A percentile compares a stretch with the other conserved stretches of the same genome.
These are phyloP conservation scores for Villa cingulata DNA, from an alignment of 2,888 invertebrate species.

Conservation along the genomic window DNA sequence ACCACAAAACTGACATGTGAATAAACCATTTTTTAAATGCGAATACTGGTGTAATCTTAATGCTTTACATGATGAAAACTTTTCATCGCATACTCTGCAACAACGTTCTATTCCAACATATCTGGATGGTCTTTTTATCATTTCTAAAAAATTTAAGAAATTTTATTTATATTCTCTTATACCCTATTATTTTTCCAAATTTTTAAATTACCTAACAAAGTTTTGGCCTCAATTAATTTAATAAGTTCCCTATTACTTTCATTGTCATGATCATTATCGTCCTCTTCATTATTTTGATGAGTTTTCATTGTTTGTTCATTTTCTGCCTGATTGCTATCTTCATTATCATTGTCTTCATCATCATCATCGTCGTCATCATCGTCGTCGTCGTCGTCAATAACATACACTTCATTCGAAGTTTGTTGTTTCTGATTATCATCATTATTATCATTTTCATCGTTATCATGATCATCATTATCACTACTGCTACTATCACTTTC, in stretches of 20 bases:
- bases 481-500: no score
- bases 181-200: no score
- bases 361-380: background rate
- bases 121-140: background rate
- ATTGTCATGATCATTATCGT: no score
- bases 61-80: background rate
- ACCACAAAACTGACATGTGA: background rate
- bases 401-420: background rate
- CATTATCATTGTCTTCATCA: background rate
- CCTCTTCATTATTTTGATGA: no score
- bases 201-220: no score
- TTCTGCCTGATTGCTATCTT: background rate
- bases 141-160: background rate
- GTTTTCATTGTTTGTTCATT: no score
- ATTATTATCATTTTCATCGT: background rate
- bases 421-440: conserved; percentile 3
- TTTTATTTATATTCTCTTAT: no score
- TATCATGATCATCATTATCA: background rate
- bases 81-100: background rate
- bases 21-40: background rate
- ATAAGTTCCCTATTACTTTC: no score
- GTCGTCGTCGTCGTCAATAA: background rate
- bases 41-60: background rate
- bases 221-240: no score
- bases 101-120: background rate